A percentile compares a stretch with the other conserved stretches of the same genome.
Evolutionary conservation across 1,140 invertebrate species (phyloP).

Genomic region (Parapsyche elsis): DNA sequence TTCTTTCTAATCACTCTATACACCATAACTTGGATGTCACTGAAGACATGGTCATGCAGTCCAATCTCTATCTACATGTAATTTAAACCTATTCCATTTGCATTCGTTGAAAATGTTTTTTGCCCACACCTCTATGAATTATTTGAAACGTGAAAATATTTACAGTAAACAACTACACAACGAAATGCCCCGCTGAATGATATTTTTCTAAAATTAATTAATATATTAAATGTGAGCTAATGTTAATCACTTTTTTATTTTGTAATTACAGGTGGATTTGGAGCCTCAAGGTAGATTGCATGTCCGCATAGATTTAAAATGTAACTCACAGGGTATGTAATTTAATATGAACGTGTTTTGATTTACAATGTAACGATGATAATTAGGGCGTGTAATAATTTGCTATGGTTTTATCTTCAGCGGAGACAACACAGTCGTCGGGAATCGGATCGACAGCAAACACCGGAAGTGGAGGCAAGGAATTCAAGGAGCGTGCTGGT

Average conservation of each 20-base stretch:
- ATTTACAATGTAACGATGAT: neutral
- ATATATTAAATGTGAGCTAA: neutral
- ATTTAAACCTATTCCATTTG: neutral
- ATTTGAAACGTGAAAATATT: constrained; percentile 57
- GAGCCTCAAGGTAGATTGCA: constrained; percentile 97
- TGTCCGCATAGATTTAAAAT: constrained; percentile 90
- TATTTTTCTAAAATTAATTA: no score
- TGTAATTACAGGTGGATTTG: constrained; percentile 87
- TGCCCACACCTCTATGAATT: constrained; percentile 56
- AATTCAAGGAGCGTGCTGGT: constrained; percentile 95
- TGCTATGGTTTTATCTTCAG: constrained; percentile 34
- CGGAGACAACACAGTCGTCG: constrained; percentile 51
- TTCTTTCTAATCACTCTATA: neutral
- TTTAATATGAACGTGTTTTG: constrained; percentile 5
- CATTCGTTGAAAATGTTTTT: constrained; percentile 4
- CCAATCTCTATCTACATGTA: neutral
- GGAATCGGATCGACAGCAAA: constrained; percentile 54
- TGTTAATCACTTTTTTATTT: constrained; percentile 40
- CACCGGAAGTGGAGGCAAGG: constrained; percentile 68
- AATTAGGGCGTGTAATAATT: neutral
- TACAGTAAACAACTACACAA: constrained; percentile 54
- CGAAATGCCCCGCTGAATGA: constrained; percentile 50
- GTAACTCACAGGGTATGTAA: constrained; percentile 73
- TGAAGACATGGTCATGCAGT: neutral
- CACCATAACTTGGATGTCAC: neutral